These are phyloP conservation scores for Phyllotis vaccarum DNA, from an alignment of 2,797 vertebrate species.

Conservation along the genomic window DNA sequence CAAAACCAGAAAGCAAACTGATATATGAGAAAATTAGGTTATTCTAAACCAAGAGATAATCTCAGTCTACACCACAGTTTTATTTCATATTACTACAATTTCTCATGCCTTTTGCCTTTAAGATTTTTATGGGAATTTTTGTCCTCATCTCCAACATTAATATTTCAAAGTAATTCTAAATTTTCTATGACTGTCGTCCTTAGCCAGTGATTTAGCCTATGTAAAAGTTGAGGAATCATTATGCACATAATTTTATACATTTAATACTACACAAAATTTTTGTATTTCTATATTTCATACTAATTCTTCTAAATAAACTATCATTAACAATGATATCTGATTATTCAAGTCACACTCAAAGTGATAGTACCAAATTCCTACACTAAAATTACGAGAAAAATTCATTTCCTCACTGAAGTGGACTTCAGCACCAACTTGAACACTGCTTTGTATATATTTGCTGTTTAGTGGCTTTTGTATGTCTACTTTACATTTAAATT, in stretches of 20 bases:
- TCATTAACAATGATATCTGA: not conserved
- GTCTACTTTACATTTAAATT: conserved; percentile 36
- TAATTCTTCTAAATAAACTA: conserved; percentile 26
- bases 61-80: not conserved
- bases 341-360: not conserved
- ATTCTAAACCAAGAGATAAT: conserved; percentile 15
- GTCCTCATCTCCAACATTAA: not conserved
- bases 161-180: conserved; percentile 52
- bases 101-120: not conserved
- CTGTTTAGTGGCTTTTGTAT: not conserved
- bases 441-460: not conserved
- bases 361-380: not conserved
- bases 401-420: not conserved
- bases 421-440: not conserved
- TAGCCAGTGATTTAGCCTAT: not conserved
- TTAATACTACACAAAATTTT: not conserved
- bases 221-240: not conserved
- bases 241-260: not conserved
- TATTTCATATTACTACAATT: not conserved
- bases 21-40: not conserved
- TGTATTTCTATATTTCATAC: not conserved
- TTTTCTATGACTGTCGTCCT: not conserved
- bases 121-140: not conserved
- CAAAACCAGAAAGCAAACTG: conserved; percentile 9
- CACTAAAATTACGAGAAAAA: not conserved